Evolutionary conservation across 2,113 vertebrate species (phyloP).

Genomic region (Stercorarius parasiticus): DNA sequence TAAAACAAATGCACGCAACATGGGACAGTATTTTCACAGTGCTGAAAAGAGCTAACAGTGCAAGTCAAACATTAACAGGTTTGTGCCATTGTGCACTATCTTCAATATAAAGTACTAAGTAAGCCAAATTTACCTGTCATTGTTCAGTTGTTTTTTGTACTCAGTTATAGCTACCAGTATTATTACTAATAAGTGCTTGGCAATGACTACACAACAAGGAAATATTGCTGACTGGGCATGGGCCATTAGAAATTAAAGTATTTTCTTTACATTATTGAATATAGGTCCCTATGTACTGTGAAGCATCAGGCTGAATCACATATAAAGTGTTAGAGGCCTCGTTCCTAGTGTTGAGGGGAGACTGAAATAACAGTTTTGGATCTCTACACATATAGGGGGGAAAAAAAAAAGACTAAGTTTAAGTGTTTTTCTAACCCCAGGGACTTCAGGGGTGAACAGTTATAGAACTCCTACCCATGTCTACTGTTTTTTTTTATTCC

Average conservation of each 20-base stretch:
- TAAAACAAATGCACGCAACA: background rate
- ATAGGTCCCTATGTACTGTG: accelerated
- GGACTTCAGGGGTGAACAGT: background rate
- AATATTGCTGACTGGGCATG: background rate
- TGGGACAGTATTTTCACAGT: background rate
- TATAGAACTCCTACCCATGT: background rate
- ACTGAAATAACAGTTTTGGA: background rate
- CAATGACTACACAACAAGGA: background rate
- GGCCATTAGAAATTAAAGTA: background rate
- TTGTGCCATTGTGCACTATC: background rate
- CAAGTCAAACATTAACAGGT: background rate
- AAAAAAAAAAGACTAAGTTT: background rate
- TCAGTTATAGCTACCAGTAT: background rate
- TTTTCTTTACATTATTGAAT: background rate
- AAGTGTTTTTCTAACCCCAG: background rate
- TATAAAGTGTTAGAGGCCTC: background rate
- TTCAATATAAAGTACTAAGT: background rate
- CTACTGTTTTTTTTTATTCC: background rate
- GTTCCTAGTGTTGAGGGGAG: background rate
- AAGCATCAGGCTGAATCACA: background rate
- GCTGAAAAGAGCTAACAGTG: background rate
- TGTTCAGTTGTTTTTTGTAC: background rate
- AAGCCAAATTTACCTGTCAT: background rate
- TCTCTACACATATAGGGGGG: accelerated
- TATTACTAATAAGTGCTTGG: background rate